Evolutionary conservation across 2,888 invertebrate species (phyloP), one percentile per base, ranked within the genome.

Genomic region (Cerastis leucographa): DNA sequence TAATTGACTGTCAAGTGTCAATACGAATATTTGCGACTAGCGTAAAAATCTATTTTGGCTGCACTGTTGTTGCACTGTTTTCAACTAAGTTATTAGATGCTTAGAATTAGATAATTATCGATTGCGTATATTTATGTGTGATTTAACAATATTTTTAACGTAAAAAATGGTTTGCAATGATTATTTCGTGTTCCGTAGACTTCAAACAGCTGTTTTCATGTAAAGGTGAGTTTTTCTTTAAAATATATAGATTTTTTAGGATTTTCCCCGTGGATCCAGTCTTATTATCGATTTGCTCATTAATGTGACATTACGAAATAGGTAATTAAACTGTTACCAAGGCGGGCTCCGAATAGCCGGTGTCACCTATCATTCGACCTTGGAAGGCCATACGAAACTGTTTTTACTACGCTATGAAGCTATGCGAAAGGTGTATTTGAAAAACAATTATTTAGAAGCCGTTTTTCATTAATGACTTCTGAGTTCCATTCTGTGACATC

Each of bases 161-260:
- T 95, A 88, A 95, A 93, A 81, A 84, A 95, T 94, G 94, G 82
- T 88, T 75, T 89, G 46, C 84, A 83, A 77, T 44, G 78, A 85
- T 46, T 84, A 81, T 81, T 91, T 85, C 77, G 86, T 87, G 85
- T 89, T 84, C 61, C 64, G 68, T 79, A 85, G 71, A 87, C 78
- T 92, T 85, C 86, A 84, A 89, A 91, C 94, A 94, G 93, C 94
- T 95, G 95, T 94, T 94, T 93, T 90, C 87, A 88, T 94, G 93
- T 96, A 96, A 94, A 95, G 94, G 96, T 95, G 92, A 74, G 69
- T 77, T 74, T 78, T 66, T 64, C 61, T 66, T 12, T 35, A 19
- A 6, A 71, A 49, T 35, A 67, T 0, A 11, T 22, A 6, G 1
- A 54, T 44, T 56, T 59, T 64, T 42, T 14, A 29, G 40, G 22